Conservation (phyloP, 2,113 vertebrate genomes). For the Gallinago media region DNA sequence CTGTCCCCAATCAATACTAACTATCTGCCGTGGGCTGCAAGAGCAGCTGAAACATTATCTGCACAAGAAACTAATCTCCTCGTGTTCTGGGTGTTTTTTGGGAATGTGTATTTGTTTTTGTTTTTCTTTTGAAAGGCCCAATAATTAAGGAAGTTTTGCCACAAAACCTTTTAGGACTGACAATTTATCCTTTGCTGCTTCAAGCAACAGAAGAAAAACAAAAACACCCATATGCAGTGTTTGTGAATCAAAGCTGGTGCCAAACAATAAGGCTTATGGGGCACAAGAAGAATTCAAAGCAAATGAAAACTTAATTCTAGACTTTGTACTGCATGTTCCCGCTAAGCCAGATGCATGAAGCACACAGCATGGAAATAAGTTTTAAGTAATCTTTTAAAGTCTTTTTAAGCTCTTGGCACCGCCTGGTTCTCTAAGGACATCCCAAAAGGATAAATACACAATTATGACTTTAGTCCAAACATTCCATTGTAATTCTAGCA, state of each 20-base stretch:
- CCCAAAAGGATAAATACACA: slow-evolving; percentile 61
- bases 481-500: slow-evolving; percentile 58
- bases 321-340: slow-evolving; percentile 35
- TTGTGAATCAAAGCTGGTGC: slow-evolving; percentile 10
- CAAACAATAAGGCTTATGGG: slow-evolving; percentile 17
- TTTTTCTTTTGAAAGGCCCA: not conserved
- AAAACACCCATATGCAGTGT: not conserved
- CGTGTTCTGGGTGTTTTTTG: not conserved
- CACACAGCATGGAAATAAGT: slow-evolving; percentile 46
- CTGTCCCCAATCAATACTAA: not conserved
- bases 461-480: slow-evolving; percentile 53
- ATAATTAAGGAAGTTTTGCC: not conserved
- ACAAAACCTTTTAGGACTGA: not conserved
- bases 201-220: not conserved
- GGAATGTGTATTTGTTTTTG: not conserved
- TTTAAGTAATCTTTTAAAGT: slow-evolving; percentile 51
- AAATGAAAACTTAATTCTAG: slow-evolving; percentile 25
- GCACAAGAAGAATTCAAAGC: slow-evolving; percentile 48
- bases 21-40: not conserved
- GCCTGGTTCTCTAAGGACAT: slow-evolving; percentile 45
- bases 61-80: not conserved
- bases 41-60: not conserved
- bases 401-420: slow-evolving; percentile 59
- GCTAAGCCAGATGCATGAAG: slow-evolving; percentile 25
- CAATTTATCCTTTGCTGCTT: not conserved